These are phyloP conservation scores for Xylocampa areola DNA, from an alignment of 2,888 invertebrate genomes.

Conservation along the genomic window DNA sequence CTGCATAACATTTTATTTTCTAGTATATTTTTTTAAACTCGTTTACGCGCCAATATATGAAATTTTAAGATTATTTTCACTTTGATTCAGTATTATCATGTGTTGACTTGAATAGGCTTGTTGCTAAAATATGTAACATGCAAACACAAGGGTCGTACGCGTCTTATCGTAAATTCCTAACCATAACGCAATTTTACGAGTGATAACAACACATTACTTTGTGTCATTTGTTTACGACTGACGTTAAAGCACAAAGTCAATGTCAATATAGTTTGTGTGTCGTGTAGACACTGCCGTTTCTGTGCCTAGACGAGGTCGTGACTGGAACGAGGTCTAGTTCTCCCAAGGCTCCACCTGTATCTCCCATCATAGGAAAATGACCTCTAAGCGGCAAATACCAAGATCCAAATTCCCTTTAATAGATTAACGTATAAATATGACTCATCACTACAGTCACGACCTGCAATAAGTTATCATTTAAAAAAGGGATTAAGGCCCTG, in stretches of 20 bases:
- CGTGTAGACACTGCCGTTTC: slow-evolving; percentile 61
- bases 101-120: neutral
- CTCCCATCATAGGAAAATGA: slow-evolving; percentile 40
- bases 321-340: slow-evolving; percentile 61
- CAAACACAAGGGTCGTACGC: slow-evolving; percentile 12
- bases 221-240: slow-evolving; percentile 49
- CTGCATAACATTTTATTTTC: no score
- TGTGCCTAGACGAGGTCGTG: slow-evolving; percentile 66
- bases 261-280: slow-evolving; percentile 67
- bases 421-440: slow-evolving; percentile 23
- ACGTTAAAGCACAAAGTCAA: slow-evolving; percentile 72
- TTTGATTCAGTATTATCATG: neutral
- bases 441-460: slow-evolving; percentile 53
- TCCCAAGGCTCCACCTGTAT: slow-evolving; percentile 55
- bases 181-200: slow-evolving; percentile 37
- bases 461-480: slow-evolving; percentile 49
- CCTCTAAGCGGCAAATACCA: slow-evolving; percentile 18
- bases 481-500: slow-evolving; percentile 30
- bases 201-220: slow-evolving; percentile 44
- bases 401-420: slow-evolving; percentile 23
- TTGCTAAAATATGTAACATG: slow-evolving; percentile 1
- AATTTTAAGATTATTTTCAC: no score
- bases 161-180: slow-evolving; percentile 32
- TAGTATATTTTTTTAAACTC: no score
- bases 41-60: no score